Evolutionary conservation across 2,113 vertebrate species (phyloP), one percentile per base, ranked within the genome.

Genomic region (Neodontobutis hainanensis): DNA sequence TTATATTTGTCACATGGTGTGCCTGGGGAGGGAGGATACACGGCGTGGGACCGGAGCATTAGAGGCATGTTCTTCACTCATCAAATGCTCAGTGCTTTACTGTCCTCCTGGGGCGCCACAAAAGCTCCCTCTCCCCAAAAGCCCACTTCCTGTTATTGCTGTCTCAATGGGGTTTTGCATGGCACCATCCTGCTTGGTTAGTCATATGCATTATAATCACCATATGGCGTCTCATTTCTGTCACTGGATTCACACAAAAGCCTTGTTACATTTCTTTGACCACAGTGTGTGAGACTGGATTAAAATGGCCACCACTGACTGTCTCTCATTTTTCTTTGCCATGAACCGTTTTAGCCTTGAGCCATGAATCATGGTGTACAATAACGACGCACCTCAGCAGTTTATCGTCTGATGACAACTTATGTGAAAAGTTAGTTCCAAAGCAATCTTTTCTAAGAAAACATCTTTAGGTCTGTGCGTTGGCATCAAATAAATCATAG

Each of bases 31-130:
- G 44, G 36, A 49, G n/a, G 59, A 59, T 0, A 14, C 46, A 11
- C 63, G 58, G 70, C 14, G 4, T 77, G 79, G 53, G 81, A 61
- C 44, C 66, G 61, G 42, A 66, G 73, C 46, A 45, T 77, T 64
- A 65, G 12, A 68, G 71, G 43, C 32, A 9, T 45, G 36, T 80
- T 64, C 60, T 57, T 46, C 38, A 38, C 77, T 80, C 64, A 65
- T 79, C 58, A 77, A 62, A 78, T 19, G 10, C 60, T 61, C 56
- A 43, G 56, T 58, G 56, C 56, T 58, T 58, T 78, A 60, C 55
- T 49, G 35, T 56, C 55, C 77, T 70, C 59, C 56, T 53, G 44
- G 46, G 62, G 51, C 60, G 38, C 27, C 52, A 51, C 55, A 75
- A 43, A 36, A 44, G 40, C 68, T 69, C 48, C 63, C 48, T 65